Conservation (phyloP, 2,888 invertebrate genomes). For the Callyntrura guangdongensis region DNA sequence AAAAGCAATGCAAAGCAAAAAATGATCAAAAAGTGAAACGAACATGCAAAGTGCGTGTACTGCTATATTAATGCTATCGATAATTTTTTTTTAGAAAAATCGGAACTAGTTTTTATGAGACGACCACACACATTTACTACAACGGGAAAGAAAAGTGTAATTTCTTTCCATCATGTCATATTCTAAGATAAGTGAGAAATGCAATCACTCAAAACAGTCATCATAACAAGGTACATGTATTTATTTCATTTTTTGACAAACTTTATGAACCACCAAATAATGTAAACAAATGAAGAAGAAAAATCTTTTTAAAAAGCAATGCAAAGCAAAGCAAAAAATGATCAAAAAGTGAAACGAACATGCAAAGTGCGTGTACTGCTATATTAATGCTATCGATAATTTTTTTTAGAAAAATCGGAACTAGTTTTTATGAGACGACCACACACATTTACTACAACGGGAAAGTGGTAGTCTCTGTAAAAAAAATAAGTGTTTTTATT, state of each 20-base stretch:
- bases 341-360: background rate
- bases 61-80: background rate
- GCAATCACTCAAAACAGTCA: slow-evolving; percentile 40
- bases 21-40: background rate
- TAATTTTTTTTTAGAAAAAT: background rate
- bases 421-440: background rate
- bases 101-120: background rate
- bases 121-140: background rate
- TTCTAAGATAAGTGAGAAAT: background rate
- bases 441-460: background rate
- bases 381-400: background rate
- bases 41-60: background rate
- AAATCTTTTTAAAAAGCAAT: background rate
- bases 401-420: too few species aligned
- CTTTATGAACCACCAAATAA: background rate
- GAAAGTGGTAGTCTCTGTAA: too few species aligned
- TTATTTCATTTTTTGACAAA: slow-evolving; percentile 43
- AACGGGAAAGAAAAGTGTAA: slow-evolving; percentile 34
- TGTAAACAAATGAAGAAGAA: too few species aligned
- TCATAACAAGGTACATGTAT: slow-evolving; percentile 44
- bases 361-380: background rate
- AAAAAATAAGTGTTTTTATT: too few species aligned
- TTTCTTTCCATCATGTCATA: slow-evolving; percentile 13
- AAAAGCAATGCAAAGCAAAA: background rate
- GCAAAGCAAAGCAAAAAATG: background rate